Conservation (phyloP, 2,797 vertebrate genomes). For the Enoplosus armatus region DNA sequence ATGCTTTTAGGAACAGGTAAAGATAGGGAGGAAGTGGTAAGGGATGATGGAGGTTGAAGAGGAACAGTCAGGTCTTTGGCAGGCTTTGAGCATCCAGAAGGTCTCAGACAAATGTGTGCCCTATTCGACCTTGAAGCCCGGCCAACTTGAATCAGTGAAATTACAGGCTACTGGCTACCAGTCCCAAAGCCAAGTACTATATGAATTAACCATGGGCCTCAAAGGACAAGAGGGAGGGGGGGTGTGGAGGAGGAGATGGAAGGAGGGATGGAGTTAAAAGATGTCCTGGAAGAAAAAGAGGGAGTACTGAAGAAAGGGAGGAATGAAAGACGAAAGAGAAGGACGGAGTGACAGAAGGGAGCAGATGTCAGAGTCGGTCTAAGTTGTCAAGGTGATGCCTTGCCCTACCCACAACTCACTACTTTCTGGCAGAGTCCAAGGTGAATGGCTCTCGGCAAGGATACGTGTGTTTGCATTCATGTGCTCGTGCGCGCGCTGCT, state of each 20-base stretch:
- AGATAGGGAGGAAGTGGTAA: neutral
- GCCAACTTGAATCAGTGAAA: constrained; percentile 62
- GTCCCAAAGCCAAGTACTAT: constrained; percentile 35
- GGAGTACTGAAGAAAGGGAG: neutral
- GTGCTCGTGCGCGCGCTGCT: constrained; percentile 4
- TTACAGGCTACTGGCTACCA: constrained; percentile 25
- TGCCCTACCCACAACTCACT: constrained; percentile 18
- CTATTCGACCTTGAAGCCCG: constrained; percentile 61
- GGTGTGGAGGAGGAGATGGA: neutral
- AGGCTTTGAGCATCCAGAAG: constrained; percentile 41
- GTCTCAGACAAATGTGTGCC: constrained; percentile 58
- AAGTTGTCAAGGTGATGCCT: constrained; percentile 47
- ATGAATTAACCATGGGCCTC: constrained; percentile 68
- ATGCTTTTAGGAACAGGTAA: neutral
- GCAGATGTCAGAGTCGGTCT: constrained; percentile 46
- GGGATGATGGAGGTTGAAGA: constrained; percentile 12
- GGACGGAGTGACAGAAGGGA: constrained; percentile 10
- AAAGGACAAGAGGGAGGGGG: constrained; percentile 12
- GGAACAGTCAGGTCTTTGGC: constrained; percentile 37
- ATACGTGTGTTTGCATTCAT: constrained; percentile 12
- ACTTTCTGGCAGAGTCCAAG: constrained; percentile 49
- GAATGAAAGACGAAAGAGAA: neutral
- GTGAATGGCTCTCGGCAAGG: constrained; percentile 44
- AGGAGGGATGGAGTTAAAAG: constrained; percentile 5
- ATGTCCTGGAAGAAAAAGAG: constrained; percentile 25